Evolutionary conservation across 2,797 vertebrate species (phyloP), one percentile per base, ranked within the genome.

Genomic region (Eidolon dupreanum): DNA sequence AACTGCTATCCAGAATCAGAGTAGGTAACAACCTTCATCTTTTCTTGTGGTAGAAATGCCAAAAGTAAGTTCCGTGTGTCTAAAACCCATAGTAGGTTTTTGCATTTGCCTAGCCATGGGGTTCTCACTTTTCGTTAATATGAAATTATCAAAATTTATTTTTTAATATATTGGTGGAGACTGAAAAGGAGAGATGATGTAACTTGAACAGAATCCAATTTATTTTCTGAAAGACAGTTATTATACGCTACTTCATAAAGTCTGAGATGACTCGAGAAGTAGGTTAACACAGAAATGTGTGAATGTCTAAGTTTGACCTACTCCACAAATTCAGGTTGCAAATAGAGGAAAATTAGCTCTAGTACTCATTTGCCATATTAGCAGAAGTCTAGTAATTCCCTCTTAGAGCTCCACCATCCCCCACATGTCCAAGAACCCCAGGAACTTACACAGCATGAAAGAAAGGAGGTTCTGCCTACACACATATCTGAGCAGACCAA

Each of bases 201-300:
- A 61, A 81, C 38, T 81, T 65, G 53, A 96, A 66, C 31, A 84
- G 55, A 91, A 24, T 74, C n/a, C 22, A 68, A 6, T n/a, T 91
- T 82, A 65, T 90, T 63, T 8, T 38, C 68, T 71, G 70, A 88
- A 87, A 79, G n/a, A 5, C 13, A 46, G 24, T 73, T 91, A 41
- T 74, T 79, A 66, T 12, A 26, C 12, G 3, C n/a, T 26, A 4
- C 46, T 65, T 85, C 33, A 71, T 83, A 43, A 57, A 81, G 33
- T 46, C 53, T 20, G 26, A 24, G 26, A 7, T 57, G 36, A 38
- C 20, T 16, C 92, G 74, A 88, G 33, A 84, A 79, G 8, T 55
- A n/a, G 26, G 55, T 75, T 83, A 41, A 55, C 19, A 66, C 3
- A 88, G 28, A 8, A 59, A 65, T 24, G 19, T 6, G 13, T 88